Conservation (phyloP, 2,113 vertebrate genomes). For the Salvelinus fontinalis region DNA sequence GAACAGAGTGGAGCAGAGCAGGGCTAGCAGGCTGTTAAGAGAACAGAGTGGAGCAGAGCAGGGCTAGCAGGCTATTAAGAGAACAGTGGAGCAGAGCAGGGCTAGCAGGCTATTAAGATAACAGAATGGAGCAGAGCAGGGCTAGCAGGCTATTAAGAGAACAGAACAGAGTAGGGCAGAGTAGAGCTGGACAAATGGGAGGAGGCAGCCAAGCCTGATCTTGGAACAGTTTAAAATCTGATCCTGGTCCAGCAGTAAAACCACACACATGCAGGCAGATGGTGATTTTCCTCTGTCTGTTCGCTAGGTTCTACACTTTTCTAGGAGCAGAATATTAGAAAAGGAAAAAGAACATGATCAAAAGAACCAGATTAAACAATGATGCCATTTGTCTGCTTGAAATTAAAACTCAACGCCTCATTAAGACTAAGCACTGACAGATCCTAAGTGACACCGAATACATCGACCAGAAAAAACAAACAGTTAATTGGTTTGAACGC, state of each 20-base stretch:
- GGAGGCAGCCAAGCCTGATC: slow-evolving; percentile 11
- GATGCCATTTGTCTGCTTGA: not conserved
- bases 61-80: too few relatives aligned
- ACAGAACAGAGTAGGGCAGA: not conserved
- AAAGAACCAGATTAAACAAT: not conserved
- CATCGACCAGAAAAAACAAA: not conserved
- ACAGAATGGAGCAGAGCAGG: too few relatives aligned
- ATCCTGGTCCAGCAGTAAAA: not conserved
- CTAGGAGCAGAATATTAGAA: too few relatives aligned
- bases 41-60: too few relatives aligned
- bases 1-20: too few relatives aligned
- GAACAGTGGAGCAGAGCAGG: too few relatives aligned
- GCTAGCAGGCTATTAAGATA: too few relatives aligned
- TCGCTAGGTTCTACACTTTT: too few relatives aligned
- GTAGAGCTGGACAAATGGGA: not conserved
- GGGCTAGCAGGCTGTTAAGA: too few relatives aligned
- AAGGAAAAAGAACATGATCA: not conserved
- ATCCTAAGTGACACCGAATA: not conserved
- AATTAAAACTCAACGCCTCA: not conserved
- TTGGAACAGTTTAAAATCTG: slow-evolving; percentile 4
- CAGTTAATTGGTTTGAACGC: not conserved
- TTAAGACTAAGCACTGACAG: not conserved
- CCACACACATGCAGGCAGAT: not conserved
- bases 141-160: not conserved
- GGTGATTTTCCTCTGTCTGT: too few relatives aligned